These are phyloP conservation scores for Pachycephus smyrnensis DNA, from an alignment of 2,888 invertebrate genomes.

Conservation along the genomic window DNA sequence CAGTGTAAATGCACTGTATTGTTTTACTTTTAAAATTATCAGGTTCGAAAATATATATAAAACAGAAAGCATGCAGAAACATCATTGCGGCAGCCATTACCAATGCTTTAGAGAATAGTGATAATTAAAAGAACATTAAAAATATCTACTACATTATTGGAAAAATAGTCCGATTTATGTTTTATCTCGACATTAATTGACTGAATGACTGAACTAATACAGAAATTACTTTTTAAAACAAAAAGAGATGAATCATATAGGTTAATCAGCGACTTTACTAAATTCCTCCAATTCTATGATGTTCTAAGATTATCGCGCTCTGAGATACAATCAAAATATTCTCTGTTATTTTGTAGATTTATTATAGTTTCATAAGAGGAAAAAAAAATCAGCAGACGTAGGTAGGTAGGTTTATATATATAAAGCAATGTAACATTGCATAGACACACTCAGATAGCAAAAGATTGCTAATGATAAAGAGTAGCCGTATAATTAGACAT, in stretches of 20 bases:
- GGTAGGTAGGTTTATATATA: not conserved
- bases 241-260: not conserved
- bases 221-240: not conserved
- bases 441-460: not conserved
- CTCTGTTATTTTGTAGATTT: not conserved
- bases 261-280: not conserved
- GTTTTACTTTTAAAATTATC: not conserved
- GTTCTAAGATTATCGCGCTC: not conserved
- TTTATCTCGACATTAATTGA: not conserved
- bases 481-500: not conserved
- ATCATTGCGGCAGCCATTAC: slow-evolving; percentile 28
- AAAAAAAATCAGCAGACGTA: not conserved
- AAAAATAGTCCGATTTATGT: not conserved
- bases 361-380: not conserved
- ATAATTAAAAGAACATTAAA: not conserved
- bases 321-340: not conserved
- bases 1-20: not conserved
- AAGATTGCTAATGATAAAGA: not conserved
- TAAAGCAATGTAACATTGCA: not conserved
- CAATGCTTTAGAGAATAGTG: slow-evolving; percentile 7
- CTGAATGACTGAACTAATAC: too few species aligned
- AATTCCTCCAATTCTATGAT: not conserved
- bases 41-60: slow-evolving; percentile 2
- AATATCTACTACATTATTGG: not conserved
- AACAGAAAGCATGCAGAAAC: slow-evolving; percentile 27